These are phyloP conservation scores for Holothuria leucospilota DNA, from an alignment of 53 echinoderm and acorn worm species.

Conservation along the genomic window DNA sequence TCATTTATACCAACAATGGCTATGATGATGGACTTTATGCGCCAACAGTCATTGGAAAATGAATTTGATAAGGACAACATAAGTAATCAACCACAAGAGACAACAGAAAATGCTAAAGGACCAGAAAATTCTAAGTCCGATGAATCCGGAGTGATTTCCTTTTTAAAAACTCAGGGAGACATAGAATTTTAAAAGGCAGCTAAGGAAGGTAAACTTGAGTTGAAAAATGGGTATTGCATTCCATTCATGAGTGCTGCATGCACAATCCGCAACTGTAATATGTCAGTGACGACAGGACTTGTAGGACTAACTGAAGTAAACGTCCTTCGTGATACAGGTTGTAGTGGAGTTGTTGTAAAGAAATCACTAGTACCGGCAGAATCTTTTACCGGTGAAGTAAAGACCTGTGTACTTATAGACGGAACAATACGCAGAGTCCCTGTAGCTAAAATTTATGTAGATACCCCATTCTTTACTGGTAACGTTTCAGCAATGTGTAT, in stretches of 20 bases:
- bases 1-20: background rate
- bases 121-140: no score
- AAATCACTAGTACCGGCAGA: background rate
- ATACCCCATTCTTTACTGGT: slow-evolving; percentile 31
- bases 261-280: background rate
- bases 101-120: no score
- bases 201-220: background rate
- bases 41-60: background rate
- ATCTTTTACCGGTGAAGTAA: background rate
- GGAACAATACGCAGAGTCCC: slow-evolving; percentile 17
- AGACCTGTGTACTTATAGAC: background rate
- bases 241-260: slow-evolving; percentile 8
- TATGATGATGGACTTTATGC: background rate
- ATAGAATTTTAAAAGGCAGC: background rate
- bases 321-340: background rate
- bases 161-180: background rate
- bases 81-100: no score
- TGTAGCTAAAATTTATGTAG: background rate
- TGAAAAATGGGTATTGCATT: background rate
- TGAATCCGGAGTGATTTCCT: background rate
- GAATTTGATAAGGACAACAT: no score
- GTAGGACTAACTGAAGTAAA: background rate
- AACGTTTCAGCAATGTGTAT: slow-evolving; percentile 11
- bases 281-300: no score
- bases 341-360: background rate